These are phyloP conservation scores for Platalea minor DNA, from an alignment of 2,797 vertebrate species.

Conservation along the genomic window DNA sequence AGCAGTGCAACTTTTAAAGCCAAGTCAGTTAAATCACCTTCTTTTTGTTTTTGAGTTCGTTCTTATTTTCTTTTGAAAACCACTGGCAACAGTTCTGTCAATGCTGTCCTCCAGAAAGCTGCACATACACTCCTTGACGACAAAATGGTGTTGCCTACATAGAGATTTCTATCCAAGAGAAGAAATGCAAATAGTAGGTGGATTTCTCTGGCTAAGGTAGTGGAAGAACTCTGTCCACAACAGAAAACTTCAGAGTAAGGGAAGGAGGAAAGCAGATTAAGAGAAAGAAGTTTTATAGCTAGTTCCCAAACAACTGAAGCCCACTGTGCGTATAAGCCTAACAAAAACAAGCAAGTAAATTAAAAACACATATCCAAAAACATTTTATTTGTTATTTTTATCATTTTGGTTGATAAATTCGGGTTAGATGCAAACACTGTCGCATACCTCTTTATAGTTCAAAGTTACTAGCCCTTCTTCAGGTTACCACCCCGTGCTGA, in stretches of 20 bases:
- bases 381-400: constrained; percentile 2
- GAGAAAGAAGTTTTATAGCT: not conserved
- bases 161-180: not conserved
- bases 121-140: not conserved
- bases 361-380: not conserved
- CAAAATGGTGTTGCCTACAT: not conserved
- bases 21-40: not conserved
- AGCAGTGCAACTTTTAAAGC: not conserved
- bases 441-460: not conserved
- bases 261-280: not conserved
- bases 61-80: not conserved
- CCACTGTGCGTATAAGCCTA: not conserved
- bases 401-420: not conserved
- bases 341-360: constrained; percentile 10
- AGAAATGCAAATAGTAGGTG: not conserved
- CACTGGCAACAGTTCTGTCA: not conserved
- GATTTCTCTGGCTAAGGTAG: not conserved
- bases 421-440: not conserved
- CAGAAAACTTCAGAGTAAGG: not conserved
- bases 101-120: not conserved
- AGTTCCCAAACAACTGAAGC: not conserved
- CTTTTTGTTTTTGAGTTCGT: not conserved
- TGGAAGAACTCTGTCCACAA: not conserved
- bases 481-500: not conserved
- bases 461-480: not conserved